A percentile compares a stretch with the other conserved stretches of the same genome.
Conservation (phyloP, 2,113 vertebrate genomes). For the Elaphurus davidianus region DNA sequence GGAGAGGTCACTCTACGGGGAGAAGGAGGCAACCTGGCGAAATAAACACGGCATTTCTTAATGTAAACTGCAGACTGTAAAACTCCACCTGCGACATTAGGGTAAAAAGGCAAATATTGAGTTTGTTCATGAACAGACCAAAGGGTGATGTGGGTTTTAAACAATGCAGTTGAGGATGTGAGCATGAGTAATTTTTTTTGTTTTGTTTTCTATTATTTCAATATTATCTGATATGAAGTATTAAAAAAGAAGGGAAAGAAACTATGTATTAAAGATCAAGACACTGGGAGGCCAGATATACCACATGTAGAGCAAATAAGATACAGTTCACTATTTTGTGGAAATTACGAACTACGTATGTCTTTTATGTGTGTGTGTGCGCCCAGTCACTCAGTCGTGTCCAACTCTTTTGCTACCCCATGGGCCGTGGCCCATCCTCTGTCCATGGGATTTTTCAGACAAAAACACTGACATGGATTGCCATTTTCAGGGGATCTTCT, state of each 20-base stretch:
- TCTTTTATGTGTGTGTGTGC: rapidly evolving
- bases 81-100: neutral
- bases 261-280: neutral
- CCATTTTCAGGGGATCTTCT: neutral
- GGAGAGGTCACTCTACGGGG: neutral
- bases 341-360: rapidly evolving
- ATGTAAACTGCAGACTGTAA: neutral
- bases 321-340: rapidly evolving
- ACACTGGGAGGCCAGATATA: neutral
- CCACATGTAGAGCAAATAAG: neutral
- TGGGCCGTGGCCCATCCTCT: neutral
- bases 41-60: neutral
- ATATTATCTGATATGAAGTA: neutral
- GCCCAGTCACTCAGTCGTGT: neutral
- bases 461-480: neutral
- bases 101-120: neutral
- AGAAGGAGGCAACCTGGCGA: neutral
- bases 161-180: neutral
- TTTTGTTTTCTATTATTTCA: neutral
- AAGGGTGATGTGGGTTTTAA: neutral
- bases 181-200: neutral
- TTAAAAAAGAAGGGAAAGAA: neutral
- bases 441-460: neutral
- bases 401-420: neutral
- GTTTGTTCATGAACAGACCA: neutral